Evolutionary conservation across 2,888 invertebrate species (phyloP).

Genomic region (Sabatieria punctata): DNA sequence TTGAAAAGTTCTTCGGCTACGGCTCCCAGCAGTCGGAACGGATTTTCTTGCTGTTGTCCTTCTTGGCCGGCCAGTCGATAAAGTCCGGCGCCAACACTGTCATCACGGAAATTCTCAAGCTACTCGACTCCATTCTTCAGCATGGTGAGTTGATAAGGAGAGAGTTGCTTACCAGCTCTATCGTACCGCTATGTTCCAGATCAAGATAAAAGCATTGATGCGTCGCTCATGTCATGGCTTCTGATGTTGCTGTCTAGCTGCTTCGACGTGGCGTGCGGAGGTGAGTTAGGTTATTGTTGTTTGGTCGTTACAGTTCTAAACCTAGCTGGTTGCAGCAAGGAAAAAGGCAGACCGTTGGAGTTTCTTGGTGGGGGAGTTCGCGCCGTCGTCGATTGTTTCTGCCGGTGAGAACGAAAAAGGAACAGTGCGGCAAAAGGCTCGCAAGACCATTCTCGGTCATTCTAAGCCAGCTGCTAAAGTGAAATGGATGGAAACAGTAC

Average conservation of each 20-base stretch:
- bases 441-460: too few species aligned
- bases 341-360: slow-evolving; percentile 50
- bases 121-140: slow-evolving; percentile 29
- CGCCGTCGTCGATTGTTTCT: too few species aligned
- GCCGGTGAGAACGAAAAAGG: too few species aligned
- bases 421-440: too few species aligned
- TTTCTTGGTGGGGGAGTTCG: slow-evolving; percentile 64
- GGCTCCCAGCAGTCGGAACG: slow-evolving; percentile 28
- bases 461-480: too few species aligned
- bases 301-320: background rate
- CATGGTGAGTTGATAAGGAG: slow-evolving; percentile 16
- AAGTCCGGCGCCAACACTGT: background rate
- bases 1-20: slow-evolving; percentile 49
- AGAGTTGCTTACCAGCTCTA: background rate
- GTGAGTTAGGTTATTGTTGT: too few species aligned
- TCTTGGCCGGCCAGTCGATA: slow-evolving; percentile 63
- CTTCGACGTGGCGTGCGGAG: slow-evolving; percentile 37
- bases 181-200: slow-evolving; percentile 19
- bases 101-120: slow-evolving; percentile 17
- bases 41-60: slow-evolving; percentile 66
- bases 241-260: slow-evolving; percentile 56
- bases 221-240: slow-evolving; percentile 55
- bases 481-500: slow-evolving; percentile 2
- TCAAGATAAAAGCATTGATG: slow-evolving; percentile 38
- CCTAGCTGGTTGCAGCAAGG: too few species aligned